Conservation (phyloP, 2,888 invertebrate genomes). For the Stenoptilia bipunctidactyla region DNA sequence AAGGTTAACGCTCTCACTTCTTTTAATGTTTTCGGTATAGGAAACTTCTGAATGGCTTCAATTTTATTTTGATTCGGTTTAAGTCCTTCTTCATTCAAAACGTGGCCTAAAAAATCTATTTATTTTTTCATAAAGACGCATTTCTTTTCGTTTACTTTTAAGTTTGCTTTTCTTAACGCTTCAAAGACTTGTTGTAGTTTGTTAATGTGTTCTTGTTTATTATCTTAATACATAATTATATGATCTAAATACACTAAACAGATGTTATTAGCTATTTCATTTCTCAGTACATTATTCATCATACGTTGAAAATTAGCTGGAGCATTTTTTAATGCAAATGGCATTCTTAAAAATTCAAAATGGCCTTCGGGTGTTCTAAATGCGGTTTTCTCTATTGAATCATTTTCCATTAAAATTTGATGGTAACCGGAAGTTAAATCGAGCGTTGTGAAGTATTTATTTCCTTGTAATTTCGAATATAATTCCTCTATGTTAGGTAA, state of each 20-base stretch:
- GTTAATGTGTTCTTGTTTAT: conserved; percentile 14
- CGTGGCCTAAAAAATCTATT: conserved; percentile 20
- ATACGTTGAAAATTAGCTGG: conserved; percentile 12
- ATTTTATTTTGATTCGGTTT: conserved; percentile 14
- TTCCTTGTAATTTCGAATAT: conserved; percentile 10
- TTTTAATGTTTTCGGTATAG: conserved; percentile 10
- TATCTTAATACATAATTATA: conserved; percentile 22
- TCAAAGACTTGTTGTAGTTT: conserved; percentile 14
- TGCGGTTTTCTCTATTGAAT: conserved; percentile 11
- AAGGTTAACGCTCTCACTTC: conserved; percentile 21
- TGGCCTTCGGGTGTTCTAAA: conserved; percentile 12
- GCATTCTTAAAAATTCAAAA: conserved; percentile 13
- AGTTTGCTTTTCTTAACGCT: no score
- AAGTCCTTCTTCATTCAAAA: conserved; percentile 15
- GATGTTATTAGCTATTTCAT: conserved; percentile 1
- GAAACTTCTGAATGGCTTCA: conserved; percentile 14
- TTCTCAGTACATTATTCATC: conserved; percentile 4
- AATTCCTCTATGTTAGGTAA: conserved; percentile 2
- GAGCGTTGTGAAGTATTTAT: conserved; percentile 2
- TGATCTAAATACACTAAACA: conserved; percentile 26
- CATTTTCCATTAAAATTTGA: conserved; percentile 13
- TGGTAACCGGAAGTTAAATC: conserved; percentile 13
- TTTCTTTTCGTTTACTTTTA: no score
- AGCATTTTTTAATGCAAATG: conserved; percentile 14
- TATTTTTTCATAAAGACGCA: conserved; percentile 13